A percentile compares a stretch with the other conserved stretches of the same genome.
phyloP scores from a whole-genome alignment of 92 coral and sea anemone species.

The Bergia sp. region DNA sequence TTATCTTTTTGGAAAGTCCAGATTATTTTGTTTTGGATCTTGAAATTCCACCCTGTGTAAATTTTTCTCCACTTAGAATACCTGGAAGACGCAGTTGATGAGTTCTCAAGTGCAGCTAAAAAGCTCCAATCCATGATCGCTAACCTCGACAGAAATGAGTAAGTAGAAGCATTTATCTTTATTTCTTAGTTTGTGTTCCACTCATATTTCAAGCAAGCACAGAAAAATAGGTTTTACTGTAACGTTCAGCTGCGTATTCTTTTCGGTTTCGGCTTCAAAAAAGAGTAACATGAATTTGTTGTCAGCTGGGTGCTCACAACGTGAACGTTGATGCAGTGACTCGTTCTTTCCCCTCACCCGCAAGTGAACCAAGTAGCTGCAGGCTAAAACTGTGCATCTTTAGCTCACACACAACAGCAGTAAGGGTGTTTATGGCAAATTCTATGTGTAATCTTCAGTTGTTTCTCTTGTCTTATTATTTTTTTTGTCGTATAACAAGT shows the following conservation, averaged over 20 bases:
- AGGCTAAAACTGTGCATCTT: neutral
- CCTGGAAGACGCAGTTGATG: slow-evolving; percentile 70
- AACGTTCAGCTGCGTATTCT: too few species aligned
- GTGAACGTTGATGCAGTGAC: too few species aligned
- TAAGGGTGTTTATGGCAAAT: neutral
- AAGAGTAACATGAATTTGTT: too few species aligned
- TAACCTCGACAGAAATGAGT: slow-evolving; percentile 63
- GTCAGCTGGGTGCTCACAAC: too few species aligned
- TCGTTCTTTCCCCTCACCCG: neutral
- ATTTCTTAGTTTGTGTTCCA: too few species aligned
- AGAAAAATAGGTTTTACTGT: too few species aligned
- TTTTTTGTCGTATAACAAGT: slow-evolving; percentile 18
- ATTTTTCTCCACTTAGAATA: slow-evolving; percentile 56
- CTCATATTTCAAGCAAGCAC: too few species aligned
- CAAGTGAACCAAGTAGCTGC: too few species aligned
- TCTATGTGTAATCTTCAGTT: neutral
- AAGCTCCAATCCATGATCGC: slow-evolving; percentile 60
- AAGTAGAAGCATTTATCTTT: slow-evolving; percentile 24
- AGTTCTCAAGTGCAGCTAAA: slow-evolving; percentile 65
- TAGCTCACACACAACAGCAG: neutral
- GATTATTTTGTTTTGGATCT: too few species aligned
- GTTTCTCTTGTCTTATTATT: neutral
- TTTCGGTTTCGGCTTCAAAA: too few species aligned
- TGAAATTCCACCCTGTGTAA: neutral
- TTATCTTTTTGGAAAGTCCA: too few species aligned